phyloP scores from a whole-genome alignment of 1,140 invertebrate species.

The Sinella curviseta region DNA sequence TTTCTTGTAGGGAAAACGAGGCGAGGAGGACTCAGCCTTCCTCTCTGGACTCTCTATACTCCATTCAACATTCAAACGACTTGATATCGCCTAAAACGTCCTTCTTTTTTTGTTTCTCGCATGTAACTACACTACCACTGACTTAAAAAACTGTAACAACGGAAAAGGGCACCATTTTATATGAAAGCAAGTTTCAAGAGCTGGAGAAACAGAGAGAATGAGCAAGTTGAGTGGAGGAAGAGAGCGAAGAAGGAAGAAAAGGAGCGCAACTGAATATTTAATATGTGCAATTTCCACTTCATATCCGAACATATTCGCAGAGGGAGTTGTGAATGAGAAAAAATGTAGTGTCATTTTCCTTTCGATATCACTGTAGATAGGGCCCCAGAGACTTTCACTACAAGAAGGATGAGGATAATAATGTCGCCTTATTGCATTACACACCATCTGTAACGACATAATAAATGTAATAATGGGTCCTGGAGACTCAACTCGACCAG shows the following conservation, averaged over 20 bases:
- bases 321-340: conserved; percentile 45
- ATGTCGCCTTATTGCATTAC: conserved; percentile 47
- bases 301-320: conserved; percentile 43
- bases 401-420: conserved; percentile 47
- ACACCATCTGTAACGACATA: conserved; percentile 48
- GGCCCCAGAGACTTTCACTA: conserved; percentile 41
- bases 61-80: no score
- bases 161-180: no score
- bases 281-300: conserved; percentile 48
- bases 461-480: conserved; percentile 32
- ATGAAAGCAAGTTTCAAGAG: no score
- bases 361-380: conserved; percentile 50
- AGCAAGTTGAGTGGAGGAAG: neutral
- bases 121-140: no score
- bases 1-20: no score
- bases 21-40: no score
- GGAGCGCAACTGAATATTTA: conserved; percentile 46
- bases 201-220: no score
- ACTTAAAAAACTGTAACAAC: no score
- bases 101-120: no score
- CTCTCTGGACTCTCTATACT: no score
- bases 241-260: neutral
- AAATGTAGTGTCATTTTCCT: conserved; percentile 49
- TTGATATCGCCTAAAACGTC: no score
- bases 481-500: neutral